A percentile compares a stretch with the other conserved stretches of the same genome.
These are phyloP conservation scores for Lagodon rhomboides DNA, from an alignment of 2,797 vertebrate genomes.

Conservation along the genomic window DNA sequence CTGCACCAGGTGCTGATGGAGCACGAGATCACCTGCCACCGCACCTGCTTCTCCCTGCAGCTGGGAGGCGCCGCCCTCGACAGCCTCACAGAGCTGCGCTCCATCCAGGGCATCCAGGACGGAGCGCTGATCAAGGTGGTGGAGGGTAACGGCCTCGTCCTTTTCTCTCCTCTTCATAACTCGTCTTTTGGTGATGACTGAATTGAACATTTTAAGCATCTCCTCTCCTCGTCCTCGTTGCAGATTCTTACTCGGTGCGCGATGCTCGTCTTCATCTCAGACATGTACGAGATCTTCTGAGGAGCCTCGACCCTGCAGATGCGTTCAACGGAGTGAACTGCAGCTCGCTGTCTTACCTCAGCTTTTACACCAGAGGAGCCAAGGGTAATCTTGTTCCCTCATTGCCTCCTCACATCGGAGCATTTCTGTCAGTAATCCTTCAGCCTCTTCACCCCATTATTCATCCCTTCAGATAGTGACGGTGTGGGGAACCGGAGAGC, in stretches of 20 bases:
- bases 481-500: constrained; percentile 81
- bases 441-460: background rate
- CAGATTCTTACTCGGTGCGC: constrained; percentile 92
- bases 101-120: constrained; percentile 90
- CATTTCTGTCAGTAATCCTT: background rate
- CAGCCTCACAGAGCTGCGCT: constrained; percentile 90
- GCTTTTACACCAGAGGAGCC: constrained; percentile 88
- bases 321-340: constrained; percentile 94
- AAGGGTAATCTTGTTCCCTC: constrained; percentile 82
- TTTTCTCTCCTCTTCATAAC: background rate
- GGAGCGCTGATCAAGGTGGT: constrained; percentile 91
- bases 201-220: too few species aligned
- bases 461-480: constrained; percentile 58
- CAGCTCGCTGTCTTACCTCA: constrained; percentile 93
- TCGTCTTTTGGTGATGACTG: background rate
- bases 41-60: constrained; percentile 95
- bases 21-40: constrained; percentile 93
- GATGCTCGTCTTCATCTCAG: constrained; percentile 94
- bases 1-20: constrained; percentile 97
- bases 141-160: constrained; percentile 87
- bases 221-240: constrained; percentile 8
- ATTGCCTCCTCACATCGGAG: constrained; percentile 75
- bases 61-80: constrained; percentile 90
- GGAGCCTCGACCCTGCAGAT: constrained; percentile 93
- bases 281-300: constrained; percentile 93